phyloP scores from a whole-genome alignment of 92 coral and sea anemone species.

The Scolanthus callimorphus region DNA sequence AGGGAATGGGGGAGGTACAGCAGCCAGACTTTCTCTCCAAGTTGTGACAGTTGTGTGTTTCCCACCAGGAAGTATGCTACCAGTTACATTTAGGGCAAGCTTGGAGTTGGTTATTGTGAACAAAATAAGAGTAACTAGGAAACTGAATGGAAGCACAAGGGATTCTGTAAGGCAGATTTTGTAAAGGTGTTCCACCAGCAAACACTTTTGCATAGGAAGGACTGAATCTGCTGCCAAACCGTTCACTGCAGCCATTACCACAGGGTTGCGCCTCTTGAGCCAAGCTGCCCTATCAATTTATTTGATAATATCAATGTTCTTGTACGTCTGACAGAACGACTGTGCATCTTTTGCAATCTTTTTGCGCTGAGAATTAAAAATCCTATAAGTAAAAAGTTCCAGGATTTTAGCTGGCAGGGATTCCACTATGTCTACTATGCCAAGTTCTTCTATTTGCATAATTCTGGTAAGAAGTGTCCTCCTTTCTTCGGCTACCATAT shows the following conservation, averaged over 20 bases:
- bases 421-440: not conserved
- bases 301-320: too few species aligned
- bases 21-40: slow-evolving; percentile 2
- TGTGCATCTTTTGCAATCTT: not conserved
- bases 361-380: not conserved
- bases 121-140: not conserved
- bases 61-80: slow-evolving; percentile 14
- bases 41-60: not conserved
- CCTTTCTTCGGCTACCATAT: not conserved
- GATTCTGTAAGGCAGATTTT: not conserved
- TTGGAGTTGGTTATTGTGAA: slow-evolving; percentile 11
- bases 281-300: not conserved
- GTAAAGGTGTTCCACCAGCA: not conserved
- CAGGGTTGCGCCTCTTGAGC: not conserved
- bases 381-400: too few species aligned
- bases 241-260: not conserved
- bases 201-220: not conserved
- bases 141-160: slow-evolving; percentile 8
- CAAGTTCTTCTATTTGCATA: not conserved
- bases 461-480: not conserved
- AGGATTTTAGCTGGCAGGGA: too few species aligned
- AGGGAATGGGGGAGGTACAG: slow-evolving; percentile 1
- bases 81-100: slow-evolving; percentile 1
- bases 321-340: not conserved
- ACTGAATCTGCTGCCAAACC: not conserved